Evolutionary conservation across 2,888 invertebrate genomes (phyloP).

Genomic region (Disparrhopalites patrizii): DNA sequence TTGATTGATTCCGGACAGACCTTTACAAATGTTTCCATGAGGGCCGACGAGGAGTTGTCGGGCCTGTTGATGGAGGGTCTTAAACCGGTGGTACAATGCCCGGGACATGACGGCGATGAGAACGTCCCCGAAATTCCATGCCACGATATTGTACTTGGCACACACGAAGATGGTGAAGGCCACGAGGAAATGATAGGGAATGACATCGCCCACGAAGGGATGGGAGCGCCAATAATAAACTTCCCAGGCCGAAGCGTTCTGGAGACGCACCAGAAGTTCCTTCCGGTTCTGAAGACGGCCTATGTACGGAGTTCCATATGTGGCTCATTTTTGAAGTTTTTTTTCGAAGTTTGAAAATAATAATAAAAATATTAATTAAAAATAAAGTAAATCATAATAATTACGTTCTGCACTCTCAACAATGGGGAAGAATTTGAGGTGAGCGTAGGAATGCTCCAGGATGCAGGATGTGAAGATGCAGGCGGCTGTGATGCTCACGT

Average conservation of each 20-base stretch:
- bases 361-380: too few relatives aligned
- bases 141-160: constrained; percentile 40
- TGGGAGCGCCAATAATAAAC: constrained; percentile 35
- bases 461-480: constrained; percentile 39
- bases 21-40: background rate
- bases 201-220: constrained; percentile 25
- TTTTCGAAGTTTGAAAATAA: too few relatives aligned
- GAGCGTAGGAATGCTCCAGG: constrained; percentile 39
- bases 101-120: constrained; percentile 32
- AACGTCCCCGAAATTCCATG: constrained; percentile 37
- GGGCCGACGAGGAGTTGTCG: background rate
- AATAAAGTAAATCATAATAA: too few relatives aligned
- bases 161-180: constrained; percentile 37
- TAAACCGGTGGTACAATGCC: constrained; percentile 36
- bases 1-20: too few relatives aligned
- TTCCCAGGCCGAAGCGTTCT: constrained; percentile 29
- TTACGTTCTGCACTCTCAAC: constrained; percentile 24
- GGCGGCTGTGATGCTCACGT: constrained; percentile 36
- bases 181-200: constrained; percentile 34
- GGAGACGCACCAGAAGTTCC: background rate
- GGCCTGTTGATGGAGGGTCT: constrained; percentile 12
- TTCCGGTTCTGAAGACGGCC: constrained; percentile 1
- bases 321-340: too few relatives aligned
- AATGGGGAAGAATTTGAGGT: constrained; percentile 30
- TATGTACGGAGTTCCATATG: background rate